phyloP scores from a whole-genome alignment of 1,140 invertebrate species.

The Acyrthosiphon pisum region DNA sequence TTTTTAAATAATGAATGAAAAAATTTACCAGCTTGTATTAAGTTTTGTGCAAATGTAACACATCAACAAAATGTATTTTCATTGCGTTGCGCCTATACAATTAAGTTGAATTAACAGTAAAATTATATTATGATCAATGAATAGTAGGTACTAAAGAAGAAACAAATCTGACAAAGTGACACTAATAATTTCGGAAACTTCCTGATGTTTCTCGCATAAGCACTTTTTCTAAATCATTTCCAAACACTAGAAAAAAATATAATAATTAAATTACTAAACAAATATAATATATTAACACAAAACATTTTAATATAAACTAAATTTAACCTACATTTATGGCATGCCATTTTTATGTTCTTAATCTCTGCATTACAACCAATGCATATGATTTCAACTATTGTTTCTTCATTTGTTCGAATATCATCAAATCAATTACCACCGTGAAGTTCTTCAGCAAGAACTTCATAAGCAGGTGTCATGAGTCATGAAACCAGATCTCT shows the following conservation, averaged over 20 bases:
- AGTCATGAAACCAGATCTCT: slow-evolving; percentile 86
- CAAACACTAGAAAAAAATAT: slow-evolving; percentile 70
- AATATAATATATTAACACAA: background rate
- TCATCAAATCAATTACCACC: slow-evolving; percentile 77
- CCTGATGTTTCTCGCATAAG: slow-evolving; percentile 83
- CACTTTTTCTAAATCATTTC: slow-evolving; percentile 78
- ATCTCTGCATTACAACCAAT: slow-evolving; percentile 88
- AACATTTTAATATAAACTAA: background rate
- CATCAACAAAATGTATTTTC: slow-evolving; percentile 74
- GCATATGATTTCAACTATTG: slow-evolving; percentile 88
- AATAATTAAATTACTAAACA: background rate
- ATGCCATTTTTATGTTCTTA: slow-evolving; percentile 79
- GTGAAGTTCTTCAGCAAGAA: slow-evolving; percentile 85
- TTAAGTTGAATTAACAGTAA: slow-evolving; percentile 70
- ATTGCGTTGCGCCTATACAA: slow-evolving; percentile 73
- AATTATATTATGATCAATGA: background rate
- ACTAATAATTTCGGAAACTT: slow-evolving; percentile 83
- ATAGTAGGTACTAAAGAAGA: background rate
- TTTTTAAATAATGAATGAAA: background rate
- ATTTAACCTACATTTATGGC: slow-evolving; percentile 74
- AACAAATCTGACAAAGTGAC: slow-evolving; percentile 67
- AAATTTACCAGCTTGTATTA: slow-evolving; percentile 74
- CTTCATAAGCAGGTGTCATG: slow-evolving; percentile 86
- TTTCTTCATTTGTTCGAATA: slow-evolving; percentile 83
- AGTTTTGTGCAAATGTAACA: slow-evolving; percentile 70